Percentiles rank a stretch among this genome's conserved stretches.
phyloP scores from a whole-genome alignment of 2,113 vertebrate species.

The Myrmecophaga tridactyla region DNA sequence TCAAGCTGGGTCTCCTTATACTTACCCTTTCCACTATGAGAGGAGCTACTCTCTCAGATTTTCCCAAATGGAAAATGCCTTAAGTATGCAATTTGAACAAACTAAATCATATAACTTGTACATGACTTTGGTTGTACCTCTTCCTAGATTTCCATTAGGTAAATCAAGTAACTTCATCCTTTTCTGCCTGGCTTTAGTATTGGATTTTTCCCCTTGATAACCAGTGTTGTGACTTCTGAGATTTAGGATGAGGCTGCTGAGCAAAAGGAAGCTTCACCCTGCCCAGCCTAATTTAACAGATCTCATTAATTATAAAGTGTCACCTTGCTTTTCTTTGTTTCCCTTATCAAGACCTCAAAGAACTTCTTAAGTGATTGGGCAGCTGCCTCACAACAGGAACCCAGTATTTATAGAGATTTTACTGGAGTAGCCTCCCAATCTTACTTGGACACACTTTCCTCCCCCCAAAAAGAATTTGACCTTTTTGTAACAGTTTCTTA shows the following conservation, averaged over 20 bases:
- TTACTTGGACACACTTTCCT: neutral
- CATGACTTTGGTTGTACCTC: neutral
- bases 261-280: neutral
- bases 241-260: neutral
- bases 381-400: accelerated
- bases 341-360: neutral
- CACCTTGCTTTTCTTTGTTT: neutral
- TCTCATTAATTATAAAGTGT: neutral
- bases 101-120: neutral
- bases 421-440: neutral
- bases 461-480: neutral
- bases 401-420: neutral
- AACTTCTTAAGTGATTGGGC: neutral
- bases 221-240: neutral
- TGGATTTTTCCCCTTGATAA: neutral
- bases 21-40: neutral
- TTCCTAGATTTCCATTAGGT: neutral
- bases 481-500: neutral
- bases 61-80: neutral
- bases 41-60: neutral
- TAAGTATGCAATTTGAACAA: neutral
- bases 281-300: neutral
- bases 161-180: neutral
- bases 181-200: neutral
- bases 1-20: neutral